Base-by-base conservation (phyloP, 2,888 invertebrate species). In the Octodonta nipae region DNA sequence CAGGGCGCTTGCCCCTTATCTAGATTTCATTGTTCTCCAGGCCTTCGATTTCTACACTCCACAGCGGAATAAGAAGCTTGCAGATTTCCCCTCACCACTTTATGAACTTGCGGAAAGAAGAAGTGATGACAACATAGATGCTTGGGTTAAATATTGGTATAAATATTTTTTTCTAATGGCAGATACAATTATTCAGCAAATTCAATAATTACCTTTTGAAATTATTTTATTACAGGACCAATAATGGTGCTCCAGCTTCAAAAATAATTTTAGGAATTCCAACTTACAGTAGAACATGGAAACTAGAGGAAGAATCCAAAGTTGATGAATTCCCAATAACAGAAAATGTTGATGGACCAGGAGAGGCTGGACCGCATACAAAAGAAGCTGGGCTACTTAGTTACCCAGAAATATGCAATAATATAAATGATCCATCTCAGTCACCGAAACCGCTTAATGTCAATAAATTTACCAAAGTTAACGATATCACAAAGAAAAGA, bases 1-100 rank as follows among this genome's bases (percentile, higher is more conserved):
- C 0, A 75, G 76, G 6, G 65, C 73, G 4, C 61, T 87, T 40
- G 72, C 78, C 36, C 78, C 78, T 45, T 64, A 80, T 48, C 65
- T 87, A 35, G 86, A 87, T 51, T 73, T 74, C 44, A 74, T 87
- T 12, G 78, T 82, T 50, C 53, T 88, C 26, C 70, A 77, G 47
- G 70, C 80, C 0, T 86, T 75, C 46, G 86, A 88, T 58, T 85
- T 78, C 61, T 68, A 70, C 50, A 81, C 75, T 0, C 74, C 83
- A 0, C 68, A 71, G 14, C 69, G 83, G 15, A 77, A 76, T 51
- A 73, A 76, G 1, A 76, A 81, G 48, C 73, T 79, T 42, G 83
- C 77, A 0, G 84, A 84, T 54, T 83, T 71, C 54, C 64, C 76
- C 0, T 67, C 79, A 1, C 82, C 84, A 4, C 61, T 78, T 26